phyloP scores from a whole-genome alignment of 2,888 invertebrate species.

The Nebria brevicollis region DNA sequence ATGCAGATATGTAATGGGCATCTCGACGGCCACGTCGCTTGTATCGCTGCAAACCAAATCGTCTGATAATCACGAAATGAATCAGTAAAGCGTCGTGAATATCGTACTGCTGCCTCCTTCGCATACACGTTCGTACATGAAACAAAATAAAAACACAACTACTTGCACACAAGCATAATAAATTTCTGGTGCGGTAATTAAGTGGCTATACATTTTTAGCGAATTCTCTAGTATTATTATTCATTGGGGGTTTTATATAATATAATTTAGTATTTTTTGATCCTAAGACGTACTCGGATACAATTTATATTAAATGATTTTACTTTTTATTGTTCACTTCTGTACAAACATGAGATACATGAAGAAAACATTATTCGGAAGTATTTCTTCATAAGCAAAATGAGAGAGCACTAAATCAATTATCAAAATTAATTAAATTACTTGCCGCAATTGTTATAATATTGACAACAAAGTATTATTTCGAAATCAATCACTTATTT shows the following conservation, averaged over 20 bases:
- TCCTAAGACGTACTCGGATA: background rate
- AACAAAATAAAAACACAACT: background rate
- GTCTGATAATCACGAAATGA: background rate
- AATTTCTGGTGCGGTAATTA: no score
- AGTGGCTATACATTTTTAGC: background rate
- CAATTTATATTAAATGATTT: background rate
- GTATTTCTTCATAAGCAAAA: background rate
- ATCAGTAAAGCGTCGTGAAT: background rate
- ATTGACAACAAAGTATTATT: no score
- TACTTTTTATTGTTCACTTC: background rate
- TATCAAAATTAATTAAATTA: no score
- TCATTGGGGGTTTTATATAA: background rate
- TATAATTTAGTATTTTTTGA: background rate
- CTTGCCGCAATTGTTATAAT: no score
- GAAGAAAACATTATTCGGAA: background rate
- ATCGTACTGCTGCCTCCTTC: background rate
- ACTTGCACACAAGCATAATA: no score
- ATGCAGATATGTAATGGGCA: no score
- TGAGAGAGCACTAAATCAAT: background rate
- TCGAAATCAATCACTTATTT: no score
- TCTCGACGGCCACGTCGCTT: constrained; percentile 69
- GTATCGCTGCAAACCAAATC: constrained; percentile 63
- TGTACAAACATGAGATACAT: background rate
- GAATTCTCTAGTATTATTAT: background rate
- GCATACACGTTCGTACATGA: background rate